Percentiles rank a stretch among this genome's conserved stretches.
Conservation (phyloP, 2,888 invertebrate genomes). For the Eristalis pertinax region DNA sequence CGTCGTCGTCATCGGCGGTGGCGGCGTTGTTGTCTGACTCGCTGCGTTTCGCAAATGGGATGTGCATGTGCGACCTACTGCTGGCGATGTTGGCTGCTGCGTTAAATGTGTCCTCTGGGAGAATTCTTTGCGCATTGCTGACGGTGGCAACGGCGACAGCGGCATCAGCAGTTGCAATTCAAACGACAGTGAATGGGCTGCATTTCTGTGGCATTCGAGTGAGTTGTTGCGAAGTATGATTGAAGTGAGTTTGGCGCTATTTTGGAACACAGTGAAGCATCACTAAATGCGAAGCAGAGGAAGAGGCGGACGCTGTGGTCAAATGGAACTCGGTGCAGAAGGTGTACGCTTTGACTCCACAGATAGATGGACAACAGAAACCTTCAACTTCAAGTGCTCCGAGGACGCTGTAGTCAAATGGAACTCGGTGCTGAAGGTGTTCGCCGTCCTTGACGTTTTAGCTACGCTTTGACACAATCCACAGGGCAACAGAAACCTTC, state of each 20-base stretch:
- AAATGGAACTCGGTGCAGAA: too few relatives aligned
- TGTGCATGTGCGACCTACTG: neutral
- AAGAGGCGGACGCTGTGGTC: too few relatives aligned
- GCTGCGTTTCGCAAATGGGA: neutral
- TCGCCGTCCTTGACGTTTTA: too few relatives aligned
- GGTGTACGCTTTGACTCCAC: too few relatives aligned
- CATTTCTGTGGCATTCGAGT: neutral
- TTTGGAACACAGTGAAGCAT: too few relatives aligned
- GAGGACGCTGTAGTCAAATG: too few relatives aligned
- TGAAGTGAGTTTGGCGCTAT: neutral
- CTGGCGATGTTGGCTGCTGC: conserved; percentile 5
- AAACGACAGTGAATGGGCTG: neutral
- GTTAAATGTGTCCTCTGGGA: conserved; percentile 50
- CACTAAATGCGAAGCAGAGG: too few relatives aligned
- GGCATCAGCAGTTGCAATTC: neutral
- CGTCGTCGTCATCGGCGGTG: neutral
- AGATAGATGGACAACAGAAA: too few relatives aligned
- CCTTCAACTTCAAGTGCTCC: too few relatives aligned
- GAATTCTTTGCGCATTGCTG: conserved; percentile 62
- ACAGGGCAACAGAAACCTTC: too few relatives aligned
- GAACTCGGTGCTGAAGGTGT: too few relatives aligned
- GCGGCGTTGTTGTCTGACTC: conserved; percentile 39
- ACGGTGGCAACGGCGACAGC: conserved; percentile 16
- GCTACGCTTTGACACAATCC: too few relatives aligned
- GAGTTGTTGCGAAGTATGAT: neutral